phyloP scores from a whole-genome alignment of 2,797 vertebrate species.

The Syngnathus acus region DNA sequence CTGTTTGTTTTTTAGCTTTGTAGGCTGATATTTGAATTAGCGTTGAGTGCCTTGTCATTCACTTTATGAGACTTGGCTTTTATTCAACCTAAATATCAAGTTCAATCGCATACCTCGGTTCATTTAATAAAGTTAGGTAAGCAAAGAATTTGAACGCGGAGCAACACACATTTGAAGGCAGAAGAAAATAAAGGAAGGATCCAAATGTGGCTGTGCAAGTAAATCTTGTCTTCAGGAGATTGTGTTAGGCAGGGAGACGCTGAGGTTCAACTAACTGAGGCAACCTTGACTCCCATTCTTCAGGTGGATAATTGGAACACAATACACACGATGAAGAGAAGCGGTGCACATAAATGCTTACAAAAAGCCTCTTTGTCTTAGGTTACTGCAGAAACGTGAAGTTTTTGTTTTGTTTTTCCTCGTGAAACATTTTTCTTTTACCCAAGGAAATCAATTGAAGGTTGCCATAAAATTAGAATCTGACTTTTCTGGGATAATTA shows the following conservation, averaged over 20 bases:
- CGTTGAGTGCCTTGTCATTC: background rate
- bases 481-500: background rate
- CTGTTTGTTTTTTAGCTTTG: constrained; percentile 9
- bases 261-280: background rate
- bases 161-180: too few relatives aligned
- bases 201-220: too few relatives aligned
- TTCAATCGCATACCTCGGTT: too few relatives aligned
- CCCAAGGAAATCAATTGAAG: background rate
- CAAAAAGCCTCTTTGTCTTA: background rate
- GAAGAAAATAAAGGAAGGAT: too few relatives aligned
- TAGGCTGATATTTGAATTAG: background rate
- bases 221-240: background rate
- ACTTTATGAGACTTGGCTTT: too few relatives aligned
- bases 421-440: background rate
- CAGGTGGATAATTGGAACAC: background rate
- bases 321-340: background rate
- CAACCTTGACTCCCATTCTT: background rate
- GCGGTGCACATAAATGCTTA: background rate
- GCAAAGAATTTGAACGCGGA: too few relatives aligned
- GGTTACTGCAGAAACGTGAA: background rate
- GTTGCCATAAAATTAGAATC: background rate
- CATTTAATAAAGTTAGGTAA: too few relatives aligned
- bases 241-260: background rate
- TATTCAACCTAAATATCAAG: too few relatives aligned
- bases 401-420: too few relatives aligned